Base-by-base conservation (phyloP, 2,888 invertebrate genomes). In the Heliconius ethilla region DNA sequence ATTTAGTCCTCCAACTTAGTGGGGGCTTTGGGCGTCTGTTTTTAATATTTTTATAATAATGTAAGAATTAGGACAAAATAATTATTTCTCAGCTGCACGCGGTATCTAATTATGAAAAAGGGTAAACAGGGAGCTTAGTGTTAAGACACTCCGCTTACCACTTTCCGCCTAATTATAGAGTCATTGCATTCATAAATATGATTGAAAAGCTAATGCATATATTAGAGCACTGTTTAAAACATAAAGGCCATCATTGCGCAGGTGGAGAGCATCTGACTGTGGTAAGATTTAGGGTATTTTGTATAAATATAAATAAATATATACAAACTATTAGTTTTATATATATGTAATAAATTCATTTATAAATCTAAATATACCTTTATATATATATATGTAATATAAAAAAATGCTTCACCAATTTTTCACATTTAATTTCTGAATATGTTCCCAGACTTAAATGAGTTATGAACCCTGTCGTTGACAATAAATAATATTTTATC, bases 381-480 rank as follows among this genome's bases (percentile, higher is more conserved):
- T 37, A 10, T 9, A 45, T 40, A 72, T 6, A 25, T 22, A 59
- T 40, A 69, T 15, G 37, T 15, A 37, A 18, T 62, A 7, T 62
- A 37, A 62, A 73, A 62, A 73, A 25, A 62, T 13, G 45, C 37
- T 11, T 62, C 37, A 62, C 25, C 63, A 74, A 40, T 62, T 62
- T 45, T 74, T 74, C 63, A 27, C 74, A 13, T 63, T 45, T 74
- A 45, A 65, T 27, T 65, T 74, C 18, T 37, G 65, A 74, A 65
- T 45, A 63, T 74, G 45, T 74, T 74, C 74, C 18, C 29, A 45
- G 65, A 65, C 65, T 84, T 85, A 86, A 86, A 87, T 88, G 88
- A 90, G 86, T 89, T 89, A 89, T 87, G 86, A 80, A 81, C 83
- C 81, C 84, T 86, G 89, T 88, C 89, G 88, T 88, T 87, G 88